Percentiles rank a stretch among this genome's conserved stretches.
Conservation (phyloP, 2,113 vertebrate species). For the Apus apus region DNA sequence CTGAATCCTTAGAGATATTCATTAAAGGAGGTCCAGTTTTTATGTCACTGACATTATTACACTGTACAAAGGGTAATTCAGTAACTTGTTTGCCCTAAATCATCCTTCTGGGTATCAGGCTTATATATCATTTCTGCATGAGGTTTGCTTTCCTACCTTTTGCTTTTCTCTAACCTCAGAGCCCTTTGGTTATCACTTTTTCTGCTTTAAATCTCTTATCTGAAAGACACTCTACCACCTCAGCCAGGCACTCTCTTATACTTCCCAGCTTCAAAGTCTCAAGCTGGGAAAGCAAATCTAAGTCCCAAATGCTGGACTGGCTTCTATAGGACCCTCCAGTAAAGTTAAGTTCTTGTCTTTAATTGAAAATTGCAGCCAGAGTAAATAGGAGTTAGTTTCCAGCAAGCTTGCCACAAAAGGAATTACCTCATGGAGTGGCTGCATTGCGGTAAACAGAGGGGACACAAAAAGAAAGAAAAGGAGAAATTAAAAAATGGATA, state of each 20-base stretch:
- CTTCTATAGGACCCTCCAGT: conserved; percentile 13
- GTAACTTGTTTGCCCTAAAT: conserved; percentile 18
- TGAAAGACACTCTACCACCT: conserved; percentile 33
- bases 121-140: background rate
- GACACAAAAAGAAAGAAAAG: background rate
- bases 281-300: conserved; percentile 45
- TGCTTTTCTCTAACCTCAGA: background rate
- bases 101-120: background rate
- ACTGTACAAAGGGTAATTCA: background rate
- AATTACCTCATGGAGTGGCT: conserved; percentile 71
- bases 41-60: background rate
- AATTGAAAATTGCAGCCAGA: conserved; percentile 67
- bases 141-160: conserved; percentile 8
- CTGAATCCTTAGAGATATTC: background rate
- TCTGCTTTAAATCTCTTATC: conserved; percentile 41
- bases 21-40: conserved; percentile 4
- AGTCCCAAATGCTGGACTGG: background rate
- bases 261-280: conserved; percentile 37
- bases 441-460: conserved; percentile 37
- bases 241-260: background rate
- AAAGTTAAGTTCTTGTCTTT: conserved; percentile 64
- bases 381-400: conserved; percentile 61
- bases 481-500: conserved; percentile 1
- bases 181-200: conserved; percentile 18
- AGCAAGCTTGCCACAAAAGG: conserved; percentile 62